Conservation (phyloP, 2,797 vertebrate genomes). For the Rhinatrema bivittatum region DNA sequence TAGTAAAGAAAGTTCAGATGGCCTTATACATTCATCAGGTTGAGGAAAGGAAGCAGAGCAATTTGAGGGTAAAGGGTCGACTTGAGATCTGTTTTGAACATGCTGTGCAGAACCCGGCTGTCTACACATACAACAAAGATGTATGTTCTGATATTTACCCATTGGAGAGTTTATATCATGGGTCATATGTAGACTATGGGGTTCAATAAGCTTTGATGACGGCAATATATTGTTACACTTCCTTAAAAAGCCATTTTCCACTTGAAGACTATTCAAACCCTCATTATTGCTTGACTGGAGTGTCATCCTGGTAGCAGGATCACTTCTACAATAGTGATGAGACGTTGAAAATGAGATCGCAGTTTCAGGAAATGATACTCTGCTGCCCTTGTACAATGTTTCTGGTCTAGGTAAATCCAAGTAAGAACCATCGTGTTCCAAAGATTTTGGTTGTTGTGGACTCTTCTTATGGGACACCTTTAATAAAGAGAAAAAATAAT, state of each 20-base stretch:
- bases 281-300: slow-evolving; percentile 7
- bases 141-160: slow-evolving; percentile 5
- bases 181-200: slow-evolving; percentile 1
- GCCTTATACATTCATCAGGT: slow-evolving; percentile 16
- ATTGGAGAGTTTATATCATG: slow-evolving; percentile 8
- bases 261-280: background rate
- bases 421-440: slow-evolving; percentile 65
- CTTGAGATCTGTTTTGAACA: background rate
- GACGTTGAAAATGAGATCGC: background rate
- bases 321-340: slow-evolving; percentile 25
- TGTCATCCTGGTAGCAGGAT: slow-evolving; percentile 4
- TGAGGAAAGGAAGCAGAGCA: slow-evolving; percentile 7
- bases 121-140: slow-evolving; percentile 13
- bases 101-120: slow-evolving; percentile 8
- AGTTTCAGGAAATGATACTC: slow-evolving; percentile 14
- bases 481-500: slow-evolving; percentile 21
- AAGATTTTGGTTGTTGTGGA: slow-evolving; percentile 6
- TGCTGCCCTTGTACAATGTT: slow-evolving; percentile 18
- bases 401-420: slow-evolving; percentile 34
- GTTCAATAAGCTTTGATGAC: slow-evolving; percentile 14
- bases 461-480: slow-evolving; percentile 37
- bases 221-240: slow-evolving; percentile 27
- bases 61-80: background rate
- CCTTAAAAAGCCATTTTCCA: slow-evolving; percentile 18
- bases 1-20: slow-evolving; percentile 3